phyloP scores from a whole-genome alignment of 1,140 invertebrate genomes.

The Drosophila setifemur region DNA sequence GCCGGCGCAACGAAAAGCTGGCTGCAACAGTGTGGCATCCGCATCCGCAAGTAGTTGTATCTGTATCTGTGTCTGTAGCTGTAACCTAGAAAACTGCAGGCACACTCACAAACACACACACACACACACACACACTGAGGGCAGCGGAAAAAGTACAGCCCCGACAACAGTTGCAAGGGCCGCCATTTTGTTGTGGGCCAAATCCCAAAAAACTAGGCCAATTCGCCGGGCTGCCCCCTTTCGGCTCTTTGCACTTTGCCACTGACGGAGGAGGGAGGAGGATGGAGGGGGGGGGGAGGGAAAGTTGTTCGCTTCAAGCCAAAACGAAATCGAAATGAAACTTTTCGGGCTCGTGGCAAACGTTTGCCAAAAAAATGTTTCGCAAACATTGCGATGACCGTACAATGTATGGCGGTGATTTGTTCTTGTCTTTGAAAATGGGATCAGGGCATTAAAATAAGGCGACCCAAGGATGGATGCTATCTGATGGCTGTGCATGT shows the following conservation, averaged over 20 bases:
- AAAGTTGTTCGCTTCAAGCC: slow-evolving; percentile 6
- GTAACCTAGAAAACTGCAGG: slow-evolving; percentile 66
- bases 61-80: slow-evolving; percentile 32
- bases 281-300: too few species aligned
- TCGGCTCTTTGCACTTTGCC: slow-evolving; percentile 4
- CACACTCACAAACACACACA: slow-evolving; percentile 11
- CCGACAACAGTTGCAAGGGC: slow-evolving; percentile 76
- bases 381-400: slow-evolving; percentile 53
- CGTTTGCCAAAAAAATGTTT: slow-evolving; percentile 61
- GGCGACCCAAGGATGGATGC: background rate
- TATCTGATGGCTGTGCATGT: too few species aligned
- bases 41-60: slow-evolving; percentile 1
- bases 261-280: too few species aligned
- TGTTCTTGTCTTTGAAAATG: slow-evolving; percentile 9
- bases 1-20: slow-evolving; percentile 56
- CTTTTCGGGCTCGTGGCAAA: slow-evolving; percentile 63
- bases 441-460: background rate
- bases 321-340: slow-evolving; percentile 69
- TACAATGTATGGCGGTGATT: slow-evolving; percentile 36
- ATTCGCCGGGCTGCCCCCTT: slow-evolving; percentile 64
- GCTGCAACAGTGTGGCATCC: slow-evolving; percentile 67
- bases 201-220: slow-evolving; percentile 67
- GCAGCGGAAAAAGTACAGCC: slow-evolving; percentile 72
- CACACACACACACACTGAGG: background rate
- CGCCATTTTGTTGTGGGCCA: slow-evolving; percentile 70